Evolutionary conservation across 2,888 invertebrate species (phyloP).

Genomic region (Melieria picta): DNA sequence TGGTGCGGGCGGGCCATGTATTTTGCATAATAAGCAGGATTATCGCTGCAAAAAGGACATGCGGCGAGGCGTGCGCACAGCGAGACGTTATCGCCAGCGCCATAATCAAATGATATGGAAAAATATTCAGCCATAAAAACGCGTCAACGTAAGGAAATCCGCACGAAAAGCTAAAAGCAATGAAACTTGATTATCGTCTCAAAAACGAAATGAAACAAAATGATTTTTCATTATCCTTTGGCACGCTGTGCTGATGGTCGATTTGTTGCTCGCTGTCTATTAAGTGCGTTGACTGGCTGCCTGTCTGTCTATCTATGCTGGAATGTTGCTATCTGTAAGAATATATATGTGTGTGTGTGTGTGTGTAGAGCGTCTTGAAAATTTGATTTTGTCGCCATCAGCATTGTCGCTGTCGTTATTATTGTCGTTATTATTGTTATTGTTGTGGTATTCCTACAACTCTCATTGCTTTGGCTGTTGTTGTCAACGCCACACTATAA

Average conservation of each 20-base stretch:
- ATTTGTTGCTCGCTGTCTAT: background rate
- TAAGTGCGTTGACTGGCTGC: constrained; percentile 11
- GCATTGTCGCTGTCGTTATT: constrained; percentile 5
- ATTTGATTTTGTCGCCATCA: constrained; percentile 2
- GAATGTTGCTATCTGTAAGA: background rate
- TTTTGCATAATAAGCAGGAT: constrained; percentile 33
- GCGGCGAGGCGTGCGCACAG: no score
- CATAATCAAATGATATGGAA: background rate
- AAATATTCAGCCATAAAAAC: background rate
- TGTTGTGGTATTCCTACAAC: no score
- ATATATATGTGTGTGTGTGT: background rate
- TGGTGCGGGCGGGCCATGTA: constrained; percentile 20
- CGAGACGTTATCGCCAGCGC: background rate
- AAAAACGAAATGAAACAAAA: constrained; percentile 24
- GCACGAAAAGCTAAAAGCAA: constrained; percentile 13
- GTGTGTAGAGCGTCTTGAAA: background rate
- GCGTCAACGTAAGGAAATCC: constrained; percentile 3
- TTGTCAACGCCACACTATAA: background rate
- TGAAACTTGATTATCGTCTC: constrained; percentile 25
- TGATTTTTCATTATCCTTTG: constrained; percentile 24
- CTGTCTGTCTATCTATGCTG: background rate
- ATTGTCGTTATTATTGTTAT: background rate
- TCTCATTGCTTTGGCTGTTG: background rate
- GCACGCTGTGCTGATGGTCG: background rate
- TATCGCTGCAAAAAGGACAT: background rate